Evolutionary conservation across 2,888 invertebrate genomes (phyloP), one percentile per base, ranked within the genome.

Genomic region (Hyppa rectilinea): DNA sequence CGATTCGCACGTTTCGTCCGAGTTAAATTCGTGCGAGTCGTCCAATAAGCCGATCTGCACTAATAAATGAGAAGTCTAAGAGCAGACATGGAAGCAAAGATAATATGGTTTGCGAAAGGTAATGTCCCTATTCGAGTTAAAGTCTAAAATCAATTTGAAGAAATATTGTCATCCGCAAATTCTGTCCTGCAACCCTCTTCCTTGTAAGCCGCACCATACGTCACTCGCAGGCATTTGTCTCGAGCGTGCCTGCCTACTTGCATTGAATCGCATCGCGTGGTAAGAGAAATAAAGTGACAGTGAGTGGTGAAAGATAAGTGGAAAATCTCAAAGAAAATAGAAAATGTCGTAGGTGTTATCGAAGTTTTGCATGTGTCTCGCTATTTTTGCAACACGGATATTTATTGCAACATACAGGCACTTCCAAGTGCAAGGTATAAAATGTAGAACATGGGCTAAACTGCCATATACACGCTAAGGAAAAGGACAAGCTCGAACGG

Each of bases 331-430:
- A 70, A 56, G 34, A 58, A 76, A 81, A 73, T 71, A 56, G 63
- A 77, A 76, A 68, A 63, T 26, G 55, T 61, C 38, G 4, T 29
- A 70, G 29, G 47, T 70, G 47, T 45, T 38, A 68, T 65, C 20
- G 58, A 61, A 67, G 66, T 67, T 61, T 82, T 71, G 80, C 81
- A 80, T 76, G 78, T 55, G n/a, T 47, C n/a, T 6, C 26, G 40
- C 58, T 55, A 61, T 53, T 62, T 4, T 50, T 64, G 50, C 38
- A 45, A 75, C 60, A 36, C 58, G 31, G 47, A 66, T 40, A 59
- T 59, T 45, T 58, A 70, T 75, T 58, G 9, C 47, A 60, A 9
- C 9, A 45, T 12, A 36, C n/a, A 12, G 23, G 3, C 26, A 47
- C 60, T 55, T 52, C 36, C 23, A 9, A 64, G 26, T 60, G 36